phyloP scores from a whole-genome alignment of 2,888 invertebrate genomes.

The Hirtodrosophila duncani region DNA sequence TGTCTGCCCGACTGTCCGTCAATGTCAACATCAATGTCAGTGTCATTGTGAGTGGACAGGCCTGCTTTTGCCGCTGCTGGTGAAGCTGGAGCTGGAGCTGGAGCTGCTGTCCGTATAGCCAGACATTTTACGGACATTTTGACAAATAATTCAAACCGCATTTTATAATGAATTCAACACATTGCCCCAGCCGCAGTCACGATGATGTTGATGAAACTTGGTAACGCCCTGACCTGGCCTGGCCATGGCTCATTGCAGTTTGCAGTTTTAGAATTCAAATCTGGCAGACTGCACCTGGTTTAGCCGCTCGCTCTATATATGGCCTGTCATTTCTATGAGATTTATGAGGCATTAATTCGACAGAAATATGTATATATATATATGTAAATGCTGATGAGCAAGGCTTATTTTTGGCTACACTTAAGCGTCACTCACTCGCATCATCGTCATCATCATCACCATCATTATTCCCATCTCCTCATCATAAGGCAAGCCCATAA shows the following conservation, averaged over 20 bases:
- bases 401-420: conserved; percentile 56
- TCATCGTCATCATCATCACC: too few relatives aligned
- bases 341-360: conserved; percentile 52
- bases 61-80: too few relatives aligned
- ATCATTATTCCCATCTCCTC: too few relatives aligned
- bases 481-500: too few relatives aligned
- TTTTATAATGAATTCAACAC: conserved; percentile 55
- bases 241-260: conserved; percentile 11
- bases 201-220: too few relatives aligned
- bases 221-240: neutral
- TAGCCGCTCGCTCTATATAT: conserved; percentile 6
- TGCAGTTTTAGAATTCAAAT: too few relatives aligned
- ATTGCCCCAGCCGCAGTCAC: conserved; percentile 3
- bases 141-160: conserved; percentile 67
- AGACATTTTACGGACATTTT: conserved; percentile 44
- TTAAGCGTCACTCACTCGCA: conserved; percentile 28
- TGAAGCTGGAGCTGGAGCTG: too few relatives aligned
- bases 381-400: conserved; percentile 54
- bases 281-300: conserved; percentile 26
- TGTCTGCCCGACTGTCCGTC: conserved; percentile 38
- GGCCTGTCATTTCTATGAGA: conserved; percentile 33
- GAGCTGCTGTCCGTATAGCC: too few relatives aligned
- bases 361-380: conserved; percentile 15
- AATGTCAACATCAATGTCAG: conserved; percentile 66
- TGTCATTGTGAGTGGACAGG: conserved; percentile 11